Conservation (phyloP, 2,888 invertebrate genomes). For the Lingula anatina region DNA sequence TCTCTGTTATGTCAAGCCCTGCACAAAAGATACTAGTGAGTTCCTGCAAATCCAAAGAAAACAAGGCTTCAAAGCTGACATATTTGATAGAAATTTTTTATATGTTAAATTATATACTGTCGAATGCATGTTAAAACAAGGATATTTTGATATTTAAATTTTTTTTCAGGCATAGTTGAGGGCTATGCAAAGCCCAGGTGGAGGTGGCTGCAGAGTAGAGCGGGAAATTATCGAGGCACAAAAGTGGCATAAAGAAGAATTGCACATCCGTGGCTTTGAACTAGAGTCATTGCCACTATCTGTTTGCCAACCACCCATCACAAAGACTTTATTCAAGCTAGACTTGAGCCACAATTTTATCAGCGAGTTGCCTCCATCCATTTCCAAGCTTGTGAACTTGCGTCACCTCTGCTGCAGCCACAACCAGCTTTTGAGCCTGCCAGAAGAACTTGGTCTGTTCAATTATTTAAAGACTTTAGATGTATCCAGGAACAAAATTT, state of each 20-base stretch:
- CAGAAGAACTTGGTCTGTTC: not conserved
- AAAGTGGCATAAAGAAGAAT: slow-evolving; percentile 4
- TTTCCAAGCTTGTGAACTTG: not conserved
- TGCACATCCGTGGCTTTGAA: not conserved
- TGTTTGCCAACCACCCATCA: not conserved
- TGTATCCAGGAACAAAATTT: slow-evolving; percentile 5
- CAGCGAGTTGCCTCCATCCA: not conserved
- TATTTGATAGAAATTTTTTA: no score
- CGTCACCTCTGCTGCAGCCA: not conserved
- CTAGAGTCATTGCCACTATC: not conserved
- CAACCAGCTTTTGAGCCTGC: not conserved
- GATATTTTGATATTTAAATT: no score
- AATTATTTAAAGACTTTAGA: slow-evolving; percentile 2
- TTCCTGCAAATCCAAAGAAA: slow-evolving; percentile 54
- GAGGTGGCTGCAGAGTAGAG: not conserved
- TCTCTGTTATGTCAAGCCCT: slow-evolving; percentile 80
- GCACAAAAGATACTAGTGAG: slow-evolving; percentile 72
- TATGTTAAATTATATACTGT: no score
- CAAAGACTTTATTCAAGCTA: not conserved
- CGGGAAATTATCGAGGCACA: slow-evolving; percentile 1
- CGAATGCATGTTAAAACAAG: no score
- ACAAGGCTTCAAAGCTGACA: no score
- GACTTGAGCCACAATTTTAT: slow-evolving; percentile 4
- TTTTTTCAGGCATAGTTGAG: no score
- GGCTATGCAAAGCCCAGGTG: no score